A percentile compares a stretch with the other conserved stretches of the same genome.
These are phyloP conservation scores for Arenaria interpres DNA, from an alignment of 2,113 vertebrate species.

Conservation along the genomic window DNA sequence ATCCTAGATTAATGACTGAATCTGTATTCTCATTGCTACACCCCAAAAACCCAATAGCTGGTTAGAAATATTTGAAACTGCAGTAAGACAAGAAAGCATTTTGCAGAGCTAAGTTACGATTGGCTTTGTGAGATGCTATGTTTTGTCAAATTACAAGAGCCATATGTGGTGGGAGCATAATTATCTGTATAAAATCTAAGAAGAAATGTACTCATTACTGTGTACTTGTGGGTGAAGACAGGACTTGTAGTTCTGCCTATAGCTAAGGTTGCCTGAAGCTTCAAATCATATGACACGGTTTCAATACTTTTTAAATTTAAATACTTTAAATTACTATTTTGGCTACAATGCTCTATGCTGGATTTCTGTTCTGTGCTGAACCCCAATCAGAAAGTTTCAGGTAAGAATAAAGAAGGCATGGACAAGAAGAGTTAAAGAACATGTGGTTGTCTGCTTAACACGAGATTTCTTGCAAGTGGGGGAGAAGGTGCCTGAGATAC, in stretches of 20 bases:
- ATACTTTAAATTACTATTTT: neutral
- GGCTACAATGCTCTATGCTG: neutral
- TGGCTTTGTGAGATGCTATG: neutral
- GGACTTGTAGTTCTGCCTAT: neutral
- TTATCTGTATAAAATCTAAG: neutral
- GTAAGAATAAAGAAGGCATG: neutral
- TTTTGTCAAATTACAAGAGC: conserved; percentile 19
- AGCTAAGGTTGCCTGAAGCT: neutral
- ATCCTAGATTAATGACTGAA: neutral
- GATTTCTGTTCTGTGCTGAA: neutral
- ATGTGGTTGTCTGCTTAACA: neutral
- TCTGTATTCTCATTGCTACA: neutral
- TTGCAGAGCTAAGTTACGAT: neutral
- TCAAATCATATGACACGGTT: neutral
- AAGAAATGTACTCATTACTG: conserved; percentile 16
- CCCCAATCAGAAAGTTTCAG: neutral
- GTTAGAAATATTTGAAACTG: neutral
- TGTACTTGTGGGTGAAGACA: neutral
- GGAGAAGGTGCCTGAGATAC: neutral
- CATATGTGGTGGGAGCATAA: neutral
- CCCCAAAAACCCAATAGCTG: neutral
- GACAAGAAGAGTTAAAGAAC: neutral
- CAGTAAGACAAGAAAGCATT: neutral
- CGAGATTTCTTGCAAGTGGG: neutral
- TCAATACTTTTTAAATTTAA: neutral